These are phyloP conservation scores for Flexamia atlantica DNA, from an alignment of 2,888 invertebrate species.

Conservation along the genomic window DNA sequence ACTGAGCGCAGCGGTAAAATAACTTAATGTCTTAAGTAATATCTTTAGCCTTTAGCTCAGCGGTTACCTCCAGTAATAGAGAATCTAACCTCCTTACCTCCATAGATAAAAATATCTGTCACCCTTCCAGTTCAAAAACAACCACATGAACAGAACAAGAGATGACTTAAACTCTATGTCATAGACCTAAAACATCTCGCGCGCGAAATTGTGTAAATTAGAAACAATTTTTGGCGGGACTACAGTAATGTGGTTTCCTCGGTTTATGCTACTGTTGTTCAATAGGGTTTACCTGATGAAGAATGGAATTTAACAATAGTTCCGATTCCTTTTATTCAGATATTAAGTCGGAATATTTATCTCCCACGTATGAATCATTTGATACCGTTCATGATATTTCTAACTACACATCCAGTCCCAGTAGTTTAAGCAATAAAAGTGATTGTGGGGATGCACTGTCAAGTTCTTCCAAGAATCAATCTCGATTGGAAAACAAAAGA, in stretches of 20 bases:
- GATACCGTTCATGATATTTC: slow-evolving; percentile 23
- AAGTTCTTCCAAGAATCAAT: background rate
- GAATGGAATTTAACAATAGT: slow-evolving; percentile 41
- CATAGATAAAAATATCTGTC: too few species aligned
- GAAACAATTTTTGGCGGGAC: slow-evolving; percentile 45
- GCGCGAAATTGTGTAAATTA: slow-evolving; percentile 42
- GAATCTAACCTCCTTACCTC: too few species aligned
- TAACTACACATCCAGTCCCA: background rate
- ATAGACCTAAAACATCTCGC: slow-evolving; percentile 13
- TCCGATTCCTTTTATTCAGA: slow-evolving; percentile 17
- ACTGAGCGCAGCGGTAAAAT: too few species aligned
- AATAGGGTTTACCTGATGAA: background rate
- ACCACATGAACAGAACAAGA: too few species aligned
- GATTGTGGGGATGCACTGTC: slow-evolving; percentile 1
- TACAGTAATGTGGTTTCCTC: slow-evolving; percentile 7
- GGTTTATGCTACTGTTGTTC: background rate
- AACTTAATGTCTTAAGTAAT: too few species aligned
- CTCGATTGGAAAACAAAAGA: slow-evolving; percentile 75
- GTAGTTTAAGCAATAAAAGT: slow-evolving; percentile 25
- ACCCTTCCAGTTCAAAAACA: too few species aligned
- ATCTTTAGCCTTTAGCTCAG: too few species aligned
- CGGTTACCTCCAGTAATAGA: too few species aligned
- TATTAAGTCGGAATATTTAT: slow-evolving; percentile 12
- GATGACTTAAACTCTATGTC: background rate
- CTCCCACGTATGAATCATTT: slow-evolving; percentile 11